Evolutionary conservation across 64 coral and sea anemone genomes (phyloP), one percentile per base, ranked within the genome.

Genomic region (Pocillopora damicornis): DNA sequence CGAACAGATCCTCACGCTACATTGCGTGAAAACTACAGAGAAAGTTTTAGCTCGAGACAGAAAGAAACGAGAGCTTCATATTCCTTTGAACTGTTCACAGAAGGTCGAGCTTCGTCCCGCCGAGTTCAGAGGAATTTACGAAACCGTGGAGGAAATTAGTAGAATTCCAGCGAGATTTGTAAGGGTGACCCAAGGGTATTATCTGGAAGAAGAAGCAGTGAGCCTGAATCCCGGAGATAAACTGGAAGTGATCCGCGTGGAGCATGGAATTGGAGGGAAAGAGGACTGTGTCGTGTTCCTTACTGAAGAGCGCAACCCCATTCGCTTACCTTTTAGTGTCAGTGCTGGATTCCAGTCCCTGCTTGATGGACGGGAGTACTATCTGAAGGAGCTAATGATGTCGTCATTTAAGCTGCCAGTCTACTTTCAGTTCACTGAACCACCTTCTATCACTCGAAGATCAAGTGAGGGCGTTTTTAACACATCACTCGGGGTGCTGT

Each of bases 221-320:
- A 91, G 89, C 22, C 59, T 98, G 11, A 98, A 91, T 91, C 95
- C 95, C n/a, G 95, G 95, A 4, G 95, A 98, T 63, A 98, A 98
- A 51, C 75, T 98, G 68, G 91, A 98, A 66, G 57, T 98, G 8
- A 85, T 89, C 26, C 77, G 61, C 22, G 83, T 98, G 30, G 78
- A 42, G 16, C 79, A 76, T 60, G 81, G 65, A 25, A 37, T 73
- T 85, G 86, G 79, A 20, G 86, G 93, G 10, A 69, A 67, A 18
- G 95, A 94, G 62, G 86, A 94, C 37, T 84, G 79, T 34, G 87
- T 98, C 2, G 58, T 89, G 1, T 93, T 93, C 75, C 89, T 88
- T 37, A 94, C 90, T 35, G 92, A 98, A 79, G 95, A 94, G 20
- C 86, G 95, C 9, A 38, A 26, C 25, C 90, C 90, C 0, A 69